Base-by-base conservation (phyloP, 2,113 vertebrate species). In the Phylloscopus trochilus region DNA sequence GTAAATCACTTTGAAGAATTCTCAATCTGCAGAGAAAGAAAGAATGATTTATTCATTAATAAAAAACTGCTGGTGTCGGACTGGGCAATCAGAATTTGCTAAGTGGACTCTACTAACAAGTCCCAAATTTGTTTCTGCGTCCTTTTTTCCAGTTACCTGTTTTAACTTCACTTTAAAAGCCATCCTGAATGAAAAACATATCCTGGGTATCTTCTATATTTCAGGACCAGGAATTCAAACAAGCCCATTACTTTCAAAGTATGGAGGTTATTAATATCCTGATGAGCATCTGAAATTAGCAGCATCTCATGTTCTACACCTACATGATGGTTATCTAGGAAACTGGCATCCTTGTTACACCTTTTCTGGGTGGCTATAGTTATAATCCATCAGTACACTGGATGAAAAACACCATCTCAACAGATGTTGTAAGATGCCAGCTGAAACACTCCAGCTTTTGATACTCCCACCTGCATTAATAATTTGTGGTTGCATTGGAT, bases 391-490 rank as follows among this genome's bases (percentile, higher is more conserved):
- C 76, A 83, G 83, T 67, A 79, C 46, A 55, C n/a, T 78, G 85
- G 56, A 96, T 94, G 39, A 95, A 97, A 96, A 96, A 79, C 74
- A 74, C 19, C 11, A 2, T 74, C 53, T 89, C 79, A 74, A 90
- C 70, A 92, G 53, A 95, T 89, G 82, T 93, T 91, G 43, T 69
- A 82, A 93, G 81, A 92, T 94, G 83, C 95, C 89, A 92, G 88
- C 75, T 93, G 92, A 95, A 96, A 95, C 56, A 81, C 76, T 81
- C 59, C 15, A 67, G 76, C 88, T 96, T 96, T 95, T 96, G 92
- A 94, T 96, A 95, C 88, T 94, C 92, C 96, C 86, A 96, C 95
- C 95, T 97, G 91, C 90, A 73, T 73, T 90, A 96, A 92, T 93
- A 87, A 94, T 91, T 85, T 89, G 88, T 90, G 92, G 90, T 93